Evolutionary conservation across 2,113 vertebrate species (phyloP).

Genomic region (Osmerus eperlanus): DNA sequence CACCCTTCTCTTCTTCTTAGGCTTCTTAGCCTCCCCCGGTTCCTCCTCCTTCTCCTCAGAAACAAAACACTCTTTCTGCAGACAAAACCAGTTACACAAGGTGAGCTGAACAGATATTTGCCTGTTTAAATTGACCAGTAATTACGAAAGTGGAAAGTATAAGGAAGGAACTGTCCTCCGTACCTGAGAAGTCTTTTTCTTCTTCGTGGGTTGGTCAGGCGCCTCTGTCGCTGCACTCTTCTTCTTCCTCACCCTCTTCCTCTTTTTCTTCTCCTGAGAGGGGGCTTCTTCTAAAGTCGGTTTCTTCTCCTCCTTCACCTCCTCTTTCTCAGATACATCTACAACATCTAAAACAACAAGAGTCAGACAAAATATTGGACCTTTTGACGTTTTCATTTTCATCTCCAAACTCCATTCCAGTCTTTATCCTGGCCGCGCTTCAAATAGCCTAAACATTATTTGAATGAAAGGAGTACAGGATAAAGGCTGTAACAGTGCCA

Average conservation of each 20-base stretch:
- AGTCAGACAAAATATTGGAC: no score
- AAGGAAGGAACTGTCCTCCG: background rate
- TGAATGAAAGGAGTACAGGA: no score
- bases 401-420: no score
- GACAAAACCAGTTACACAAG: no score
- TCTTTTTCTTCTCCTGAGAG: constrained; percentile 14
- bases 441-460: no score
- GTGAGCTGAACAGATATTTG: no score
- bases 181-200: constrained; percentile 51
- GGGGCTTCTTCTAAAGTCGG: constrained; percentile 19
- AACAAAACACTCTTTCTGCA: constrained; percentile 36
- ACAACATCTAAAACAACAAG: background rate
- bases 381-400: no score
- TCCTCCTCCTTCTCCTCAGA: constrained; percentile 33
- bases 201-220: constrained; percentile 51
- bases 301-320: constrained; percentile 22
- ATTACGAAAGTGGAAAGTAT: no score
- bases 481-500: no score
- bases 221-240: constrained; percentile 47
- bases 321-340: constrained; percentile 55
- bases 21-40: constrained; percentile 33
- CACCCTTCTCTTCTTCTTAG: constrained; percentile 62
- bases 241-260: constrained; percentile 54
- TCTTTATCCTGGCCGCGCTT: no score
- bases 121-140: no score